Evolutionary conservation across 2,888 invertebrate species (phyloP), one percentile per base, ranked within the genome.

Genomic region (Matsumyia berberina): DNA sequence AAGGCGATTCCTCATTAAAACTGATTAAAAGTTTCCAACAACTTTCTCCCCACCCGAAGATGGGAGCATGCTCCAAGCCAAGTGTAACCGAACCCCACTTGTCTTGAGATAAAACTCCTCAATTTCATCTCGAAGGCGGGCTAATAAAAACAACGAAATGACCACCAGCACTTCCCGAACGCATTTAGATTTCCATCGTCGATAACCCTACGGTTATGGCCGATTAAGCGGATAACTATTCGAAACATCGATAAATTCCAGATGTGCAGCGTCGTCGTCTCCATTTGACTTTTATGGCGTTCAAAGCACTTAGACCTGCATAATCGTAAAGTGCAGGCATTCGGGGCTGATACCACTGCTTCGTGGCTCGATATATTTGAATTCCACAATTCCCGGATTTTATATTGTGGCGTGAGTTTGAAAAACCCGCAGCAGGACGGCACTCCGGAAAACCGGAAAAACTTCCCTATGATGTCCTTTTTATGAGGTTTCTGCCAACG

Each of bases 291-390:
- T 83, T 83, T 78, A 78, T 74, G 67, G 78, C 73, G 31, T 60
- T 83, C 64, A 73, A 83, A 83, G 78, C 53, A 73, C 83, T 78
- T 67, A 67, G 83, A 78, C 83, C 78, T 83, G 83, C 83, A 83
- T 74, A 83, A 73, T 83, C 78, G 83, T 83, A 64, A 83, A 83
- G 49, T 73, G 73, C 83, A 78, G 73, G 64, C 83, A 78, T 64
- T 73, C 39, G 19, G 19, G 55, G 35, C 39, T 60, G 60, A 78
- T 73, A 73, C 67, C 55, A 62, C 57, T 60, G 31, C 33, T 49
- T 51, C 49, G 57, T 24, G 39, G 15, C 17, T 58, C 66, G 66
- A 51, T 58, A 62, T 66, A 83, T 83, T 83, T 69, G 78, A 78
- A 78, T 83, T 60, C 55, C 62, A 60, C 55, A 55, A 55, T 73